Evolutionary conservation across 2,113 vertebrate species (phyloP).

Genomic region (Cottus gobio): DNA sequence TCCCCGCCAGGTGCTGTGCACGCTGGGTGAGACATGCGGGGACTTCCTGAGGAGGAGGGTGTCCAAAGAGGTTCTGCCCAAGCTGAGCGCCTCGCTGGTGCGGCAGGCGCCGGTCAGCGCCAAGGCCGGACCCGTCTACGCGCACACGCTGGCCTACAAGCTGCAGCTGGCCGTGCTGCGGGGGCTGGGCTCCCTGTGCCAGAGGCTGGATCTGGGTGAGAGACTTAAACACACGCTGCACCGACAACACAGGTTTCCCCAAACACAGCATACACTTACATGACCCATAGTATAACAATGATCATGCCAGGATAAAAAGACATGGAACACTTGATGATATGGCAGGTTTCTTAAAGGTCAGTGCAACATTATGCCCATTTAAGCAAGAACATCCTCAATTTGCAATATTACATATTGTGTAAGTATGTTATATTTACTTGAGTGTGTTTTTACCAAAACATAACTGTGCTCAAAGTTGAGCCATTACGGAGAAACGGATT

Average conservation of each 20-base stretch:
- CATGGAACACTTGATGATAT: no score
- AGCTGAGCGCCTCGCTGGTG: constrained; percentile 84
- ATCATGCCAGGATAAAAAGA: background rate
- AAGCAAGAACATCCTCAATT: background rate
- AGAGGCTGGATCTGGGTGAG: constrained; percentile 90
- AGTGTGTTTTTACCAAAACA: background rate
- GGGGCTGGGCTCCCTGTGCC: constrained; percentile 90
- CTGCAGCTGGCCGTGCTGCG: constrained; percentile 91
- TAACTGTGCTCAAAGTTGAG: background rate
- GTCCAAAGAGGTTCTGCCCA: constrained; percentile 91
- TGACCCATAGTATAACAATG: background rate
- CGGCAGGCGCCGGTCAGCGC: constrained; percentile 89
- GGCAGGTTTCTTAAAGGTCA: background rate
- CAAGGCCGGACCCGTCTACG: constrained; percentile 88
- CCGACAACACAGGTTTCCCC: background rate
- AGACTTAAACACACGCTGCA: background rate
- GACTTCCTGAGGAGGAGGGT: constrained; percentile 92
- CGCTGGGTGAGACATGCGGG: constrained; percentile 86
- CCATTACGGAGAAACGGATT: background rate
- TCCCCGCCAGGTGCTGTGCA: constrained; percentile 87
- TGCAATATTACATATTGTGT: background rate
- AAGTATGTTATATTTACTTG: background rate
- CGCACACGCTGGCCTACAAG: constrained; percentile 91
- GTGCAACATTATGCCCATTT: background rate
- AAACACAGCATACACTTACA: no score